Evolutionary conservation across 2,113 vertebrate genomes (phyloP).

Genomic region (Tenebrosternarchus preto): DNA sequence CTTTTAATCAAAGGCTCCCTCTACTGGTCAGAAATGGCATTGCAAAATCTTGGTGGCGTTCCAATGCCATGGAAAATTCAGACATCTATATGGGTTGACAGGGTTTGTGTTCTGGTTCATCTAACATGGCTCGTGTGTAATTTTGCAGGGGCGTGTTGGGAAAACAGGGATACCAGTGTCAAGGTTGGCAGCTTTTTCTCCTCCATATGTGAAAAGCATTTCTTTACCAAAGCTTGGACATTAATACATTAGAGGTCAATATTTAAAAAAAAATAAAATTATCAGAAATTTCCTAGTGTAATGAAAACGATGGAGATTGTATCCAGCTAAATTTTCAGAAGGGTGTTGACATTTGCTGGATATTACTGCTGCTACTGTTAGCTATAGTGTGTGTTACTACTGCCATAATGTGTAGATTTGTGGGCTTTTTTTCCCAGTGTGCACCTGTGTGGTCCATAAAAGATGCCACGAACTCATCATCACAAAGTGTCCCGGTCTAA

Average conservation of each 20-base stretch:
- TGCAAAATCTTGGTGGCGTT: neutral
- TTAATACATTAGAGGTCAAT: neutral
- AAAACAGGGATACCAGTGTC: conserved; percentile 99
- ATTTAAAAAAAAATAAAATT: too few relatives aligned
- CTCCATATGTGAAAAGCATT: neutral
- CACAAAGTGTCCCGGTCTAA: conserved; percentile 96
- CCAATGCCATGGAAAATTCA: conserved; percentile 4
- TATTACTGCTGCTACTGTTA: neutral
- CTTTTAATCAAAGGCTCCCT: conserved; percentile 26
- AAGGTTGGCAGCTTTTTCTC: conserved; percentile 83
- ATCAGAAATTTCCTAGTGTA: neutral
- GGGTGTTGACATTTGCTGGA: neutral
- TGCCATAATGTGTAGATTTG: neutral
- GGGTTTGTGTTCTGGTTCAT: conserved; percentile 11
- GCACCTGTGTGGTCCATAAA: conserved; percentile 98
- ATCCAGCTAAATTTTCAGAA: neutral
- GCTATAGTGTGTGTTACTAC: neutral
- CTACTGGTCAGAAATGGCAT: conserved; percentile 39
- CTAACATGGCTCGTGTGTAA: conserved; percentile 56
- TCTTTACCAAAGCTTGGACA: conserved; percentile 3
- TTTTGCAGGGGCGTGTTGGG: conserved; percentile 95
- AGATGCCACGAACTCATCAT: conserved; percentile 98
- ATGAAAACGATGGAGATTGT: neutral
- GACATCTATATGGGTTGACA: conserved; percentile 17
- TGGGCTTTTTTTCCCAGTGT: conserved; percentile 79